Evolutionary conservation across 1,140 invertebrate genomes (phyloP), one percentile per base, ranked within the genome.

Genomic region (Drosophila parabipectinata): DNA sequence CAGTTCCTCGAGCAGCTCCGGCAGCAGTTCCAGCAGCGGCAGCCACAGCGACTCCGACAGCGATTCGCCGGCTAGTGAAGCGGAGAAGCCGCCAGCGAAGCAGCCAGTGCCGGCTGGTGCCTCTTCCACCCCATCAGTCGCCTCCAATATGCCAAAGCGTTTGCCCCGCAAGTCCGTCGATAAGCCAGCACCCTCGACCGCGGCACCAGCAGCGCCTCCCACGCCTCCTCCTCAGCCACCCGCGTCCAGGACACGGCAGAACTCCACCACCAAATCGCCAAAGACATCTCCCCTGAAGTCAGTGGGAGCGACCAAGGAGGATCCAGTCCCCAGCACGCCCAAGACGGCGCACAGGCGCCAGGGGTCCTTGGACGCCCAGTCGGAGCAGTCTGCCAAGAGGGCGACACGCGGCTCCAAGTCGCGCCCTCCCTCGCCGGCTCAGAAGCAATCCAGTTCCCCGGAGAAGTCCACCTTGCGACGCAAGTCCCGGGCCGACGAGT

Each of bases 111-210:
- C 57, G 50, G 28, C 47, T 30, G 7, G 44, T 45, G 21, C 47
- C 18, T n/a, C 45, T 7, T 9, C 61, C 1, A 12, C 69, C 63
- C 9, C 52, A 6, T 30, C 64, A 2, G 0, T 37, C 12, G 10
- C 82, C 59, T 61, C 75, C 14, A 68, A 30, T 61, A 72, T 88
- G 83, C 72, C 80, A 78, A 91, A 90, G 57, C 81, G 90, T 56
- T 78, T 85, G 44, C 79, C 89, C 10, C 81, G 81, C 41, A 91
- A 91, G 58, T 90, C 90, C 9, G 21, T 85, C 45, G 85, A 89
- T 30, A 87, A 90, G 24, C 68, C 71, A 8, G n/a, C 44, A 74
- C 14, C 34, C 18, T 30, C 24, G 8, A 12, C 51, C 7, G 2
- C 26, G 2, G 34, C 14, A 10, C 44, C 62, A 7, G 21, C 83